Conservation (phyloP, 2,888 invertebrate species). For the Dasypolia templi region DNA sequence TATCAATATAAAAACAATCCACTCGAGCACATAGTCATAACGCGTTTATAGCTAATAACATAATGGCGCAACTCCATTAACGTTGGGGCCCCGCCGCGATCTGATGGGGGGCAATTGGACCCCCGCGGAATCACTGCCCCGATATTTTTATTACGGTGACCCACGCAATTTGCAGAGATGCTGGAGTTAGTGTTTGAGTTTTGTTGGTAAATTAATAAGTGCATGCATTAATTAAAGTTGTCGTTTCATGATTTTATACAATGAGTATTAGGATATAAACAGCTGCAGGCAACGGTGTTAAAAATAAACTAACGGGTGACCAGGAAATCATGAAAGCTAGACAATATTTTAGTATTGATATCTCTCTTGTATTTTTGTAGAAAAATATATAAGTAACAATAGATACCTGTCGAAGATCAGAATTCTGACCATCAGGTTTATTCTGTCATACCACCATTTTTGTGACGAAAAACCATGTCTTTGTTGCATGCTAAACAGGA, state of each 20-base stretch:
- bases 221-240: not conserved
- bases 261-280: not conserved
- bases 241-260: not conserved
- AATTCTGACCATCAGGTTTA: not conserved
- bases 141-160: slow-evolving; percentile 80
- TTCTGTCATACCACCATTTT: not conserved
- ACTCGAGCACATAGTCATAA: slow-evolving; percentile 61
- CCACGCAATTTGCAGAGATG: slow-evolving; percentile 79
- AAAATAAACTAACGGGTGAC: not conserved
- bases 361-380: not conserved
- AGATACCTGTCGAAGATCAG: not conserved
- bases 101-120: slow-evolving; percentile 82
- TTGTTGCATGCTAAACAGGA: not conserved
- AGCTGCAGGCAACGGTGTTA: not conserved
- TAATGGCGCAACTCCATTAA: slow-evolving; percentile 77
- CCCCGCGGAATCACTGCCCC: slow-evolving; percentile 82
- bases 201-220: slow-evolving; percentile 27
- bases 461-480: not conserved
- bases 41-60: slow-evolving; percentile 66
- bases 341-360: not conserved
- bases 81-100: slow-evolving; percentile 74
- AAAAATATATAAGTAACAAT: too few species aligned
- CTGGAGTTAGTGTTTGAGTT: slow-evolving; percentile 19
- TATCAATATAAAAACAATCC: slow-evolving; percentile 68
- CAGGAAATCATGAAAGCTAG: not conserved